Evolutionary conservation across 2,113 vertebrate species (phyloP), one percentile per base, ranked within the genome.

Genomic region (Heterochromis multidens): DNA sequence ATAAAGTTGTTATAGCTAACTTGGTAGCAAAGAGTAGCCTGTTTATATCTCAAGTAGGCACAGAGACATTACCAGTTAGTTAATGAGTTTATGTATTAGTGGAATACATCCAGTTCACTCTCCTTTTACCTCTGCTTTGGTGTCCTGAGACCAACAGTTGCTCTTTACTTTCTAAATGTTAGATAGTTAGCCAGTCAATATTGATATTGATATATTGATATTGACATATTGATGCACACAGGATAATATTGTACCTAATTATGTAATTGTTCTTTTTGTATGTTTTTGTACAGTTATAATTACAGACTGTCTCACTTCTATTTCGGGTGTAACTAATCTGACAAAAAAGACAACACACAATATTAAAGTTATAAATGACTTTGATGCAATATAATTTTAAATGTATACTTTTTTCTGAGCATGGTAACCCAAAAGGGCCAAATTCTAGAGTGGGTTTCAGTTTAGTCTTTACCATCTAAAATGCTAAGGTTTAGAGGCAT

Each of bases 271-370:
- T 37, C 35, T 23, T 0, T 2, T 14, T 14, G 61, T 14, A 8
- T 63, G 62, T 16, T 67, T 65, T 67, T 67, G 62, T 67, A 43
- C 62, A 43, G 62, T n/a, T 67, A 67, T 35, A 0, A 25, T n/a
- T n/a, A n/a, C 35, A 40, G 12, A 0, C 35, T 1, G 62, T 14
- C 1, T 65, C 35, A 0, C 35, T 40, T 25, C 23, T 67, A 67
- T 67, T 67, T 67, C 40, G 2, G 7, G 0, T 12, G n/a, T 40
- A 40, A 65, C 40, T 5, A 40, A 40, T 65, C 35, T 40, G 35
- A n/a, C n/a, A n/a, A n/a, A n/a, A n/a, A n/a, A n/a, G n/a, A n/a
- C n/a, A n/a, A n/a, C n/a, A n/a, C n/a, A n/a, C n/a, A n/a, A n/a
- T n/a, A n/a, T 31, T 31, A 31, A 31, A 31, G 31, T n/a, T 67